Percentiles rank a stretch among this genome's conserved stretches.
Conservation (phyloP, 2,888 invertebrate genomes). For the Formica aserva region DNA sequence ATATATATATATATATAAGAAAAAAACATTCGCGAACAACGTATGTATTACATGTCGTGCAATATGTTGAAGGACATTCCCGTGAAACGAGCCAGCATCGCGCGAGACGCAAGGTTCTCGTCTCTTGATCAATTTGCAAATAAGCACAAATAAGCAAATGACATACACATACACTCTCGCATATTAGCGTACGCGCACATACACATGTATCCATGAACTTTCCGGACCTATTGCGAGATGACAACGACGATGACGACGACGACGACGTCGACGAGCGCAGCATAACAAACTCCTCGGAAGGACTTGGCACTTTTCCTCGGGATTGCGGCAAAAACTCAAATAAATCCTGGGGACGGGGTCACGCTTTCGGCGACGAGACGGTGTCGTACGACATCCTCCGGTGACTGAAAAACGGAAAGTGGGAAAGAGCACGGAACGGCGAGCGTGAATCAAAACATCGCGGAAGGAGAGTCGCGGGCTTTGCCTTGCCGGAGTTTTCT, state of each 20-base stretch:
- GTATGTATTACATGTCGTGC: neutral
- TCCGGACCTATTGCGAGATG: constrained; percentile 37
- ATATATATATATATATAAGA: neutral
- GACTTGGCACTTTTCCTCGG: neutral
- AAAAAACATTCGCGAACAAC: neutral
- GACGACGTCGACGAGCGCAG: neutral
- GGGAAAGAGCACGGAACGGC: neutral
- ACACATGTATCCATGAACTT: constrained; percentile 30
- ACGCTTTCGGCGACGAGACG: constrained; percentile 34
- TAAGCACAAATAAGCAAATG: constrained; percentile 54
- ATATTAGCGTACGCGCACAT: neutral
- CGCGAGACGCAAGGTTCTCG: constrained; percentile 36
- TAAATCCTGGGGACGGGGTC: constrained; percentile 1
- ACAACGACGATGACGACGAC: neutral
- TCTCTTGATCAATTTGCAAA: constrained; percentile 53
- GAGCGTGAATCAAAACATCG: constrained; percentile 42
- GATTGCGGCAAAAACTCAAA: neutral
- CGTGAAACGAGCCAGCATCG: constrained; percentile 6
- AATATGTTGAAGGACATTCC: constrained; percentile 15
- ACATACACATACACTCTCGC: neutral
- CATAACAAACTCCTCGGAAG: constrained; percentile 4
- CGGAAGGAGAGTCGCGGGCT: neutral
- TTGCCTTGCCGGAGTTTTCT: neutral
- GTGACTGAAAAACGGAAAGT: neutral
- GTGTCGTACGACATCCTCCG: constrained; percentile 40